Evolutionary conservation across 2,888 invertebrate species (phyloP).

Genomic region (Synanthedon vespiformis): DNA sequence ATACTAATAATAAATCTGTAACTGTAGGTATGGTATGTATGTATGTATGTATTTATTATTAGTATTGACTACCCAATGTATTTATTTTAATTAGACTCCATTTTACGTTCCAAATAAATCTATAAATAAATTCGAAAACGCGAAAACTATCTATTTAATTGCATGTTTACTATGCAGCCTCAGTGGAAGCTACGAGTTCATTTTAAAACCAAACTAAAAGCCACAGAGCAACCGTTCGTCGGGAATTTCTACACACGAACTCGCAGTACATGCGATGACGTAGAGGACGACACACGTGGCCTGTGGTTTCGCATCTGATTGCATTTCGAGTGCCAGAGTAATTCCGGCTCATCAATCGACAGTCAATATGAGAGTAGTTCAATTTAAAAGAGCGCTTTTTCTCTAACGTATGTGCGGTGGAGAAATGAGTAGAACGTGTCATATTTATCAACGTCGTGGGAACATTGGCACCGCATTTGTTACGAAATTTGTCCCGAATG

Average conservation of each 20-base stretch:
- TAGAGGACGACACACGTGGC: neutral
- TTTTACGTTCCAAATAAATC: no score
- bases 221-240: neutral
- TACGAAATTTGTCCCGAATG: constrained; percentile 18
- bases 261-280: neutral
- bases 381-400: constrained; percentile 23
- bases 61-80: no score
- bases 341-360: constrained; percentile 27
- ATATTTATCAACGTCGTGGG: constrained; percentile 34
- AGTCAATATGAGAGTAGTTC: constrained; percentile 27
- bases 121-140: no score
- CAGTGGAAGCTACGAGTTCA: neutral
- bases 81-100: no score
- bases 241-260: neutral
- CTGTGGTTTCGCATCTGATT: constrained; percentile 4
- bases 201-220: constrained; percentile 1
- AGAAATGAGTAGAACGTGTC: constrained; percentile 18
- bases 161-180: no score
- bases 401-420: constrained; percentile 6
- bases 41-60: no score
- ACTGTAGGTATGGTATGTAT: no score
- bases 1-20: no score
- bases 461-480: constrained; percentile 25
- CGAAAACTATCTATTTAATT: no score
- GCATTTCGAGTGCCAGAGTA: constrained; percentile 4